Base-by-base conservation (phyloP, 2,113 vertebrate genomes). In the Vidua chalybeata region DNA sequence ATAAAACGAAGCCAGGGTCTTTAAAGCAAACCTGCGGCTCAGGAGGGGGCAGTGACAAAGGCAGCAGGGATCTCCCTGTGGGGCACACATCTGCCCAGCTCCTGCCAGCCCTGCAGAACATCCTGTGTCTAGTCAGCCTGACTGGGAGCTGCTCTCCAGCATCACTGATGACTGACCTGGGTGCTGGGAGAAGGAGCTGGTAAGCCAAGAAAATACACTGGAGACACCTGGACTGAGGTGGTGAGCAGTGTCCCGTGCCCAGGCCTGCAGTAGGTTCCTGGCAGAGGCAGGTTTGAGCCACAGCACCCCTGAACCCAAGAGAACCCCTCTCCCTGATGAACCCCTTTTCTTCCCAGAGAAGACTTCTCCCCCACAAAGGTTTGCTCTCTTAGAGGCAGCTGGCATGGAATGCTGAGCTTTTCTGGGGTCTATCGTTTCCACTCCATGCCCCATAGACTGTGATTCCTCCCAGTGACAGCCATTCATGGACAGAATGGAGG, bases 1-100 rank as follows among this genome's bases (percentile, higher is more conserved):
- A 97, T 97, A 97, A 97, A 97, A 97, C 94, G 96, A 97, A 95
- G 89, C 89, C 63, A 64, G 82, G 87, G 76, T 96, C 96, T 97
- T 96, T 97, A 97, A 96, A 97, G 84, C 67, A 93, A 96, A 91
- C 90, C 89, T 93, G 75, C 76, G 2, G 62, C 96, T 93, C 97
- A 56, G 97, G 92, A 97, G 95, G 91, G 92, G 94, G 96, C 55
- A 81, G 81, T 83, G 89, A 81, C 37, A 58, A 59, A 85, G 84
- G 81, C 63, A 72, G 77, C 73, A 82, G 64, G 78, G 78, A 76
- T 89, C 41, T 37, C 82, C 72, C n/a, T 0, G 2, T 21, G 84
- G 61, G 84, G 49, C 68, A 67, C 11, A 15, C 48, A 73, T 90
- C 86, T 27, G n/a, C 55, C 33, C 41, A 21, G 85, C 62, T 89